Conservation (phyloP, 1,140 invertebrate genomes). For the Dinothrombium tinctorium region DNA sequence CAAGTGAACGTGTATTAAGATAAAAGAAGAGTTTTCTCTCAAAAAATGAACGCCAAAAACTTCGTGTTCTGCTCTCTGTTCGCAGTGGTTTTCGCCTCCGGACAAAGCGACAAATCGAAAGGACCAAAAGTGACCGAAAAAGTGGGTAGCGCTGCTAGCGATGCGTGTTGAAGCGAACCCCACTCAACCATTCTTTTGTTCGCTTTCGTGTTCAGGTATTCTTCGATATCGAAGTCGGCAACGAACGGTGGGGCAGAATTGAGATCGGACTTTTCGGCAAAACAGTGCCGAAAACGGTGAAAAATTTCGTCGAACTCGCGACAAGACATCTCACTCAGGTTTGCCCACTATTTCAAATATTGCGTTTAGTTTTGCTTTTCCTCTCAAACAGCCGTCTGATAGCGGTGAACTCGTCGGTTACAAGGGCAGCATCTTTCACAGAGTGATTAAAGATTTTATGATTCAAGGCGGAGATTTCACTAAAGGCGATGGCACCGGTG, state of each 20-base stretch:
- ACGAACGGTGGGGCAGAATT: constrained; percentile 48
- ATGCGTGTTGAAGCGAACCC: not conserved
- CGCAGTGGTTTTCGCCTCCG: not conserved
- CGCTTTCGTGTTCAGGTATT: constrained; percentile 36
- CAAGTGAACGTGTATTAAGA: no score
- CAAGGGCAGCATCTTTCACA: constrained; percentile 50
- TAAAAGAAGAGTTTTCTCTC: no score
- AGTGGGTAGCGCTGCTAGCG: not conserved
- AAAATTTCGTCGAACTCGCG: constrained; percentile 64
- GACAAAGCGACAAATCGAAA: not conserved
- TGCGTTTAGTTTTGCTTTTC: not conserved
- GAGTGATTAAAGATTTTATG: constrained; percentile 66
- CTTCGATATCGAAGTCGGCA: constrained; percentile 66
- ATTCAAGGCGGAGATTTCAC: constrained; percentile 86
- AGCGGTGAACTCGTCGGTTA: constrained; percentile 37
- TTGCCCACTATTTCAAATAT: constrained; percentile 1
- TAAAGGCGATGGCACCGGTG: constrained; percentile 67
- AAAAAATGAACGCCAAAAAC: not conserved
- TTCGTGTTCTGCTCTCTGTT: not conserved
- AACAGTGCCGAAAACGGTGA: constrained; percentile 66
- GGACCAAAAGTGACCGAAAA: not conserved
- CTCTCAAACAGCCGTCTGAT: not conserved
- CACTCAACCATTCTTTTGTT: not conserved
- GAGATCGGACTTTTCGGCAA: constrained; percentile 82
- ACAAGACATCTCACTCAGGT: constrained; percentile 28